Conservation (phyloP, 2,797 vertebrate species). For the Hoplostethus mediterraneus region DNA sequence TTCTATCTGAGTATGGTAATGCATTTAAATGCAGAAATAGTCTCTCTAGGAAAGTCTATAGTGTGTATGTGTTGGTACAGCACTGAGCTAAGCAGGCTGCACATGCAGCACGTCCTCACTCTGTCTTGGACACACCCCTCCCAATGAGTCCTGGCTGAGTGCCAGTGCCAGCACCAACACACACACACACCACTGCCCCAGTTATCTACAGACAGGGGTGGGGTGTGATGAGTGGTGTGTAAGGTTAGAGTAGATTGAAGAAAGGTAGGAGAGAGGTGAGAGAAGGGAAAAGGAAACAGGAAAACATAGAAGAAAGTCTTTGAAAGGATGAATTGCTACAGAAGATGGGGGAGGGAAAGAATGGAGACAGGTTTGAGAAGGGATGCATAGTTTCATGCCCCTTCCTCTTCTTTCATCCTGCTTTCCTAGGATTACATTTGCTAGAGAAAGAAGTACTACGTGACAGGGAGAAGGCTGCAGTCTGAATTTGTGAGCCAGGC, state of each 20-base stretch:
- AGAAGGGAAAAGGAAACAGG: constrained; percentile 5
- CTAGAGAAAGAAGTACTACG: background rate
- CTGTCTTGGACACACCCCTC: constrained; percentile 64
- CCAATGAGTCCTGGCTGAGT: constrained; percentile 74
- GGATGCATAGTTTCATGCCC: background rate
- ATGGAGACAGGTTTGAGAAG: background rate
- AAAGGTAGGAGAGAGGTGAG: constrained; percentile 24
- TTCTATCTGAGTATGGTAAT: background rate
- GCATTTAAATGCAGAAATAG: background rate
- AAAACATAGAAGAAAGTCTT: background rate
- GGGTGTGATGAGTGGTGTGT: background rate
- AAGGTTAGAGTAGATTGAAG: constrained; percentile 12
- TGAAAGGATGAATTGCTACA: background rate
- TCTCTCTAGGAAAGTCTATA: background rate
- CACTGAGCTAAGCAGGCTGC: constrained; percentile 62
- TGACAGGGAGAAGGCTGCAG: constrained; percentile 6
- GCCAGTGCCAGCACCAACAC: constrained; percentile 64
- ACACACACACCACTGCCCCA: constrained; percentile 45
- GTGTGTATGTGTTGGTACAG: constrained; percentile 9
- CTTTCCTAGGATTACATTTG: background rate
- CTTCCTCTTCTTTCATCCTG: background rate
- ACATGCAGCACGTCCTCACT: constrained; percentile 75
- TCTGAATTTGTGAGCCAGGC: background rate
- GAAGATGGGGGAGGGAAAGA: constrained; percentile 8
- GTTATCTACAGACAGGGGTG: constrained; percentile 45